Percentiles rank a stretch among this genome's conserved stretches.
Evolutionary conservation across 2,888 invertebrate genomes (phyloP).

Genomic region (Mythimna vitellina): DNA sequence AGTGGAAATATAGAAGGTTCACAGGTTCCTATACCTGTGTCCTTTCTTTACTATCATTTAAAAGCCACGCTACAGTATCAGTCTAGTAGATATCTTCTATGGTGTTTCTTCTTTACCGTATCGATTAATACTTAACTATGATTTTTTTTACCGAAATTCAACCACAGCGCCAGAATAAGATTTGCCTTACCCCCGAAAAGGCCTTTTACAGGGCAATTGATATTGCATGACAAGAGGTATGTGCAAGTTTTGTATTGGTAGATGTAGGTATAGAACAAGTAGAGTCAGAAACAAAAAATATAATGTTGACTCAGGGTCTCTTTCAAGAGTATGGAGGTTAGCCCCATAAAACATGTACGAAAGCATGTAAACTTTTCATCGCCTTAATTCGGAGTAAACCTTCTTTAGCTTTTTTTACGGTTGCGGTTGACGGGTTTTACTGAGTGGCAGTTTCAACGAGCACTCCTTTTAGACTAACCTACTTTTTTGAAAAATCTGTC

Average conservation of each 20-base stretch:
- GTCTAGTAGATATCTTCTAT: neutral
- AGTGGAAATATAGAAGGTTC: constrained; percentile 1
- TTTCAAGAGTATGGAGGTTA: neutral
- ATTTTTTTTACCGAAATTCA: neutral
- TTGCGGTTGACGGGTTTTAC: no score
- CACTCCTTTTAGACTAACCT: constrained; percentile 7
- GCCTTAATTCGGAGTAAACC: neutral
- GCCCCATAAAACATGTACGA: neutral
- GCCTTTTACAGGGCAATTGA: no score
- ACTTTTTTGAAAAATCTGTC: constrained; percentile 10
- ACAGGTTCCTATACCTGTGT: neutral
- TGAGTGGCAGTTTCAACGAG: neutral
- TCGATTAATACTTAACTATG: neutral
- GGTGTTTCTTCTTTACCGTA: neutral
- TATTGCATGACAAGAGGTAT: no score
- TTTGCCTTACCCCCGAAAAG: neutral
- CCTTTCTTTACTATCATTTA: neutral
- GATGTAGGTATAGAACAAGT: neutral
- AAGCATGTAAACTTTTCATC: neutral
- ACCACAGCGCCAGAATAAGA: neutral
- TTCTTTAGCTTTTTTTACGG: neutral
- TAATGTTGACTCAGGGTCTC: neutral
- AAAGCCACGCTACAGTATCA: neutral
- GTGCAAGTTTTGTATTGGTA: no score
- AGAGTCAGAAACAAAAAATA: neutral